These are phyloP conservation scores for Sorex araneus DNA, from an alignment of 2,113 vertebrate species.

Conservation along the genomic window DNA sequence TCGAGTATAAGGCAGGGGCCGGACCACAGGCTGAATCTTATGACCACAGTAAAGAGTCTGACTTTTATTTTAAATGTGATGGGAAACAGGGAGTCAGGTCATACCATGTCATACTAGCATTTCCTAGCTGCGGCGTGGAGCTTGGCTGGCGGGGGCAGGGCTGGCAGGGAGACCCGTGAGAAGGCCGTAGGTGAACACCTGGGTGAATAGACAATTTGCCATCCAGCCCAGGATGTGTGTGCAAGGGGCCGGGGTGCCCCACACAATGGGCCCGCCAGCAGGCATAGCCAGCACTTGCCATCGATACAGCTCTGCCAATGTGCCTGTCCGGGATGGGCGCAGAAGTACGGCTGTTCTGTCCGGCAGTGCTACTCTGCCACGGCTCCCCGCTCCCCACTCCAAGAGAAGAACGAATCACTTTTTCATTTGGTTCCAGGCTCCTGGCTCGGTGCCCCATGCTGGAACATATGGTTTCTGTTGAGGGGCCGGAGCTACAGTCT, in stretches of 20 bases:
- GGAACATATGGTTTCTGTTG: slow-evolving; percentile 58
- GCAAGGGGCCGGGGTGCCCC: neutral
- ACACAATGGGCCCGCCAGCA: slow-evolving; percentile 17
- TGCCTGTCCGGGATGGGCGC: neutral
- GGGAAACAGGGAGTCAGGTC: neutral
- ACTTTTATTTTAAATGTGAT: slow-evolving; percentile 31
- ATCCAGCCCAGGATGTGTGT: neutral
- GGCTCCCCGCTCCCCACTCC: slow-evolving; percentile 49
- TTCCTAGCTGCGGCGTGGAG: slow-evolving; percentile 22
- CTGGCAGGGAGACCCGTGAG: neutral
- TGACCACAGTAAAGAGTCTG: neutral
- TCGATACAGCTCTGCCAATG: slow-evolving; percentile 18
- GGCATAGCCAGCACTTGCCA: slow-evolving; percentile 1
- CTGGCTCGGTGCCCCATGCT: slow-evolving; percentile 16
- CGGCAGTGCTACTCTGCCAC: slow-evolving; percentile 41
- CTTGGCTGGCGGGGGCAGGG: neutral
- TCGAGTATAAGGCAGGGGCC: neutral
- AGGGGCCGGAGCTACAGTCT: neutral
- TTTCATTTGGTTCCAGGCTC: slow-evolving; percentile 40
- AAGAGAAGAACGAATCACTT: slow-evolving; percentile 53
- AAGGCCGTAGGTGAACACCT: slow-evolving; percentile 45
- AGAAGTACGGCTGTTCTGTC: slow-evolving; percentile 26
- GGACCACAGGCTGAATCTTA: neutral
- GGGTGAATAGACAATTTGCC: slow-evolving; percentile 21
- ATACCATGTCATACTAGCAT: neutral